These are phyloP conservation scores for Thera obeliscata DNA, from an alignment of 2,888 invertebrate genomes.

Conservation along the genomic window DNA sequence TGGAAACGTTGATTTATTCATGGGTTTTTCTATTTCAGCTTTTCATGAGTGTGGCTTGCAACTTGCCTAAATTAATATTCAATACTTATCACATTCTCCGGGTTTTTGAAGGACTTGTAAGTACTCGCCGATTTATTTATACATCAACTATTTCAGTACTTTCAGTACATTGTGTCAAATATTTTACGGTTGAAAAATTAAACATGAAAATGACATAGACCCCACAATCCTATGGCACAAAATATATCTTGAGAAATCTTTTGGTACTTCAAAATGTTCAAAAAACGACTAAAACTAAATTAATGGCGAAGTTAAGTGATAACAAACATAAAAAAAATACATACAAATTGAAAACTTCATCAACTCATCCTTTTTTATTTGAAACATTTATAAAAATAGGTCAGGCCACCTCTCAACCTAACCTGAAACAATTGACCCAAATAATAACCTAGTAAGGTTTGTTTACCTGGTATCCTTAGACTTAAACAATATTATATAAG, in stretches of 20 bases:
- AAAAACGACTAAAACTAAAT: no score
- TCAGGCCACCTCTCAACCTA: slow-evolving; percentile 16
- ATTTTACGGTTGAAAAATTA: no score
- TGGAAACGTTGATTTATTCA: no score
- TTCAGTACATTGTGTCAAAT: no score
- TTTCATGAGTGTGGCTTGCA: slow-evolving; percentile 66
- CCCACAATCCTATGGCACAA: no score
- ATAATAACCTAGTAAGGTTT: neutral
- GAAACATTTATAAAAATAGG: neutral
- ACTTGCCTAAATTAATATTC: slow-evolving; percentile 66
- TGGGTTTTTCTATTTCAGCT: slow-evolving; percentile 57
- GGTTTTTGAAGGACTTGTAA: slow-evolving; percentile 65
- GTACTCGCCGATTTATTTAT: slow-evolving; percentile 39
- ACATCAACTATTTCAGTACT: no score
- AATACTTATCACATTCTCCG: slow-evolving; percentile 67
- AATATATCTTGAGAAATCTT: no score
- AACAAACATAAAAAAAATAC: no score
- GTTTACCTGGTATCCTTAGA: neutral
- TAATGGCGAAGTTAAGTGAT: no score
- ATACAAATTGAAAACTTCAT: no score
- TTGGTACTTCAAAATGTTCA: no score
- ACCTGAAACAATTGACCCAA: slow-evolving; percentile 22
- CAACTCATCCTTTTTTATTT: neutral
- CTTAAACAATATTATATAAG: neutral
- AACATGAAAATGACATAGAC: no score